Conservation (phyloP, 2,797 vertebrate genomes). For the Anguilla obscura region DNA sequence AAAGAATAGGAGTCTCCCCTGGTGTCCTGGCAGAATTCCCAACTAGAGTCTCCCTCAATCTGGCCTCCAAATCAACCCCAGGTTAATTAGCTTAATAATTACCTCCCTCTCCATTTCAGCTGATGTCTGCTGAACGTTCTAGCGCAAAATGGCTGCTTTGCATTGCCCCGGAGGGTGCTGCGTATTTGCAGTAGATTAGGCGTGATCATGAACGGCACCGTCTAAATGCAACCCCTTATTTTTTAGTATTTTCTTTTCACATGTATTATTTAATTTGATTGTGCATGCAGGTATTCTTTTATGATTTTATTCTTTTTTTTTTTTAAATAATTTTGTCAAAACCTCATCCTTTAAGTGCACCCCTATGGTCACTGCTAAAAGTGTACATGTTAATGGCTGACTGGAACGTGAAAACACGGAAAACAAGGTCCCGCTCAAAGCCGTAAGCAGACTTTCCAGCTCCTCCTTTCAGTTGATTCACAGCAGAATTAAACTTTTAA, state of each 20-base stretch:
- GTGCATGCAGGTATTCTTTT: background rate
- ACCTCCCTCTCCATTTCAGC: background rate
- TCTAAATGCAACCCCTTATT: background rate
- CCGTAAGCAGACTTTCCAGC: background rate
- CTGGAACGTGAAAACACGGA: background rate
- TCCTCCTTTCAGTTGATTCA: background rate
- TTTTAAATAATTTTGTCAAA: too few species aligned
- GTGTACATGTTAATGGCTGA: background rate
- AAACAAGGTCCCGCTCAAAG: background rate
- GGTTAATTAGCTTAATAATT: slow-evolving; percentile 5
- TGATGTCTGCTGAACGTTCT: background rate
- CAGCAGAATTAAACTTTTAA: background rate
- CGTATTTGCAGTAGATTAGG: background rate
- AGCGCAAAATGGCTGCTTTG: background rate
- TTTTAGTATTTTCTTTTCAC: background rate
- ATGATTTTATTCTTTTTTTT: background rate
- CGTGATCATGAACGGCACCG: background rate
- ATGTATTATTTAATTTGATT: background rate
- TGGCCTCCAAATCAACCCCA: background rate
- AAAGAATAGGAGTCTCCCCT: background rate
- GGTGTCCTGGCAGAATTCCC: slow-evolving; percentile 9
- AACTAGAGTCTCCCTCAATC: background rate
- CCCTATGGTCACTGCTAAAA: background rate
- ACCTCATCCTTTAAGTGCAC: too few species aligned
- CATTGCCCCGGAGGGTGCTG: background rate